These are phyloP conservation scores for Pocota personata DNA, from an alignment of 2,888 invertebrate genomes.

Conservation along the genomic window DNA sequence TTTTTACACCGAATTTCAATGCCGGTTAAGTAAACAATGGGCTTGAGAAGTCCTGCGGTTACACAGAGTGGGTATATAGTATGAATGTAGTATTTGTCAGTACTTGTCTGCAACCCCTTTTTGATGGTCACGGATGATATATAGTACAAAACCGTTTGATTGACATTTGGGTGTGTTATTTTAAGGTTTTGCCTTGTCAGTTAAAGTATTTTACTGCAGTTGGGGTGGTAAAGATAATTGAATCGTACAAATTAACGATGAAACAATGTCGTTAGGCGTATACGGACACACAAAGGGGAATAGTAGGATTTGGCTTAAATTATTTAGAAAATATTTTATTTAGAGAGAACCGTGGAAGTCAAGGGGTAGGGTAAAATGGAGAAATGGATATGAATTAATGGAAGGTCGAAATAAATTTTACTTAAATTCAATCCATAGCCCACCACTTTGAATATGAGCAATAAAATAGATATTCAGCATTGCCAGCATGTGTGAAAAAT, in stretches of 20 bases:
- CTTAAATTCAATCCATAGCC: no score
- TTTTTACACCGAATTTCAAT: slow-evolving; percentile 66
- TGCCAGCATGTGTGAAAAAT: no score
- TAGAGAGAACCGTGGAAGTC: no score
- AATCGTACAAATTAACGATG: neutral
- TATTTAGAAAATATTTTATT: no score
- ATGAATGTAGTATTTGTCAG: neutral
- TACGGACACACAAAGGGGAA: no score
- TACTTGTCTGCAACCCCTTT: slow-evolving; percentile 27
- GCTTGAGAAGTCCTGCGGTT: slow-evolving; percentile 34
- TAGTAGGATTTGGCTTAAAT: no score
- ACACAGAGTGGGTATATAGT: neutral
- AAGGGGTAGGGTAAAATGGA: no score
- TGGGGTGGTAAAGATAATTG: slow-evolving; percentile 3
- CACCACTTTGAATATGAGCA: no score
- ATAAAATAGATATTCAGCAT: no score
- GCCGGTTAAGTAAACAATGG: slow-evolving; percentile 67
- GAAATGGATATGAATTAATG: no score
- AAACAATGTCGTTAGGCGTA: neutral
- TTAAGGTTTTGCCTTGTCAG: slow-evolving; percentile 61
- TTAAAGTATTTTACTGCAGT: slow-evolving; percentile 24
- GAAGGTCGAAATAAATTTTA: no score
- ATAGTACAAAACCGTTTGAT: slow-evolving; percentile 37
- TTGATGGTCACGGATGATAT: neutral
- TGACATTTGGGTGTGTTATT: slow-evolving; percentile 67